These are phyloP conservation scores for Pedetes capensis DNA, from an alignment of 2,113 vertebrate genomes.

Conservation along the genomic window DNA sequence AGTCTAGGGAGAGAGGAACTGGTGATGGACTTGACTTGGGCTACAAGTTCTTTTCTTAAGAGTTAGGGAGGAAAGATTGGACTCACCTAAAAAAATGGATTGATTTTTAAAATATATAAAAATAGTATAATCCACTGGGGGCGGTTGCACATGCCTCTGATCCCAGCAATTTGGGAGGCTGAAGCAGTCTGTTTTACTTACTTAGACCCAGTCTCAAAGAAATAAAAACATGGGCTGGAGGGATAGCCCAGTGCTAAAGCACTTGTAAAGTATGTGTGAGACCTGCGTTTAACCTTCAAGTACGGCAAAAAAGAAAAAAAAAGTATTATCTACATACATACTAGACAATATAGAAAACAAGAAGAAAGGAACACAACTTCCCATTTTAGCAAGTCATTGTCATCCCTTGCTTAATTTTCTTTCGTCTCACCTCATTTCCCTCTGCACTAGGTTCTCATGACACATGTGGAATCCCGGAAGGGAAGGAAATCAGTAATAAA, in stretches of 20 bases:
- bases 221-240: too few relatives aligned
- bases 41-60: not conserved
- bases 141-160: not conserved
- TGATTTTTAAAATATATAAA: not conserved
- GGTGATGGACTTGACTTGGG: not conserved
- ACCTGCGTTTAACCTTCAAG: too few relatives aligned
- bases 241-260: too few relatives aligned
- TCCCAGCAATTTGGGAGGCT: not conserved
- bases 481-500: not conserved
- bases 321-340: not conserved
- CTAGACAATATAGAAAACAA: not conserved
- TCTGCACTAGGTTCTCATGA: not conserved
- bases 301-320: not conserved
- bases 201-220: not conserved
- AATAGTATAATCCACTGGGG: not conserved
- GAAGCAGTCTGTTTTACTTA: too few relatives aligned
- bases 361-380: not conserved
- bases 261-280: too few relatives aligned
- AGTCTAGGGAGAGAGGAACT: not conserved
- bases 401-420: not conserved
- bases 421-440: not conserved
- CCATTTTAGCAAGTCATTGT: not conserved
- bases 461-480: not conserved
- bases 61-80: not conserved
- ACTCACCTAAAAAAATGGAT: not conserved